Conservation (phyloP, 2,113 vertebrate species). For the Hyla sarda region DNA sequence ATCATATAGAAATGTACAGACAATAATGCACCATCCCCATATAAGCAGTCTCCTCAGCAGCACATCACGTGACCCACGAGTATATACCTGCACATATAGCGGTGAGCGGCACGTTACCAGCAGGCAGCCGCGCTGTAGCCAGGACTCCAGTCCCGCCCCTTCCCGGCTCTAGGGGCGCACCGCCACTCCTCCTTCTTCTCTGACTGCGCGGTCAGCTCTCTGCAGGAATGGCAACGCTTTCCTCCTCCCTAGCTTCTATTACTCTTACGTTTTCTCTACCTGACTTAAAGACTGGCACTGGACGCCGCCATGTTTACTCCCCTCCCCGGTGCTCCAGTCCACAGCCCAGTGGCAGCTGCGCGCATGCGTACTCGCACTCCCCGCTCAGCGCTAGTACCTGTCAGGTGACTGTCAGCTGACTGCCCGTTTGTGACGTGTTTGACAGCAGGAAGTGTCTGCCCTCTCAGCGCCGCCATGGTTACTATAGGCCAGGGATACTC, state of each 20-base stretch:
- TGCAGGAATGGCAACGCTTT: neutral
- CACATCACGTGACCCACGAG: neutral
- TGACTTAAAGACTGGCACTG: constrained; percentile 37
- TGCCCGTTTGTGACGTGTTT: neutral
- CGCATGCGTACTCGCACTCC: neutral
- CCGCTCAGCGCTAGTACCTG: constrained; percentile 33
- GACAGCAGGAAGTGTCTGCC: neutral
- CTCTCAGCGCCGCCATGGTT: constrained; percentile 8
- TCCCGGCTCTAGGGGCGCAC: constrained; percentile 3
- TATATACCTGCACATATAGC: constrained; percentile 19
- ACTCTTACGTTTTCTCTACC: neutral
- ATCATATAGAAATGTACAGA: neutral
- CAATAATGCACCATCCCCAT: neutral
- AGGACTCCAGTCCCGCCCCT: constrained; percentile 37
- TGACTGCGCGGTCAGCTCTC: neutral
- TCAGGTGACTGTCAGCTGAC: constrained; percentile 58
- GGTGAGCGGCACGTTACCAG: constrained; percentile 23
- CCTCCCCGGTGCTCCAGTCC: constrained; percentile 46
- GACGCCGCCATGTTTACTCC: constrained; percentile 57
- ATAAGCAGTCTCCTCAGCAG: neutral
- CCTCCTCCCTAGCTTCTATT: neutral
- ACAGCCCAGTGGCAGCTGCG: neutral
- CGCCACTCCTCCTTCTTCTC: constrained; percentile 1
- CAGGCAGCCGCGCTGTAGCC: constrained; percentile 36
- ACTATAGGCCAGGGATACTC: no score